Percentiles rank a stretch among this genome's conserved stretches.
Conservation (phyloP, 2,113 vertebrate species). For the Columba livia region DNA sequence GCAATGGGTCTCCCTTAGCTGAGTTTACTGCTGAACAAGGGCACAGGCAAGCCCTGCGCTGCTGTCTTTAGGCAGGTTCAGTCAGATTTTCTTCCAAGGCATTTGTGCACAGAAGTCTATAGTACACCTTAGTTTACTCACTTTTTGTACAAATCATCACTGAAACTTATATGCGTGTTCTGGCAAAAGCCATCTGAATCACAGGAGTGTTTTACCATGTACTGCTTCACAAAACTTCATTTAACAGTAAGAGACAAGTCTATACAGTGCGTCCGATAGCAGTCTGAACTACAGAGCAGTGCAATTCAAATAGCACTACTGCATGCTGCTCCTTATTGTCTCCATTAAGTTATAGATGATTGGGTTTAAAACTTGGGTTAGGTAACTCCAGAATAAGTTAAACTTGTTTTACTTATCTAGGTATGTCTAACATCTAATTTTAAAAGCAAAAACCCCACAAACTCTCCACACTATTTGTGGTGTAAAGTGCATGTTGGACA, state of each 20-base stretch:
- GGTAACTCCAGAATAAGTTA: background rate
- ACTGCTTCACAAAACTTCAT: background rate
- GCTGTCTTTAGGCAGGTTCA: background rate
- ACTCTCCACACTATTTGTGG: background rate
- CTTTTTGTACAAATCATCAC: background rate
- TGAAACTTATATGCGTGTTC: background rate
- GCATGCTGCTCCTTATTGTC: background rate
- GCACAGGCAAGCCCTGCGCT: background rate
- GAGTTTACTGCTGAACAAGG: background rate
- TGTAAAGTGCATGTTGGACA: background rate
- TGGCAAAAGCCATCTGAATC: background rate
- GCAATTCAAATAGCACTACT: background rate
- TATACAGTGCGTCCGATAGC: background rate
- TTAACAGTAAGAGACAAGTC: background rate
- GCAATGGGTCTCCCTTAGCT: background rate
- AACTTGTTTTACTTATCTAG: background rate
- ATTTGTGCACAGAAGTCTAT: background rate
- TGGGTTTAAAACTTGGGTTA: background rate
- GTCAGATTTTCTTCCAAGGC: background rate
- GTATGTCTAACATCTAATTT: background rate
- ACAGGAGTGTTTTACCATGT: background rate
- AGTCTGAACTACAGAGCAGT: background rate
- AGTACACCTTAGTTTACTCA: background rate
- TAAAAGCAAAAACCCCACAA: background rate
- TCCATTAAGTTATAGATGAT: background rate